These are phyloP conservation scores for Eupithecia insigniata DNA, from an alignment of 2,888 invertebrate species.

Conservation along the genomic window DNA sequence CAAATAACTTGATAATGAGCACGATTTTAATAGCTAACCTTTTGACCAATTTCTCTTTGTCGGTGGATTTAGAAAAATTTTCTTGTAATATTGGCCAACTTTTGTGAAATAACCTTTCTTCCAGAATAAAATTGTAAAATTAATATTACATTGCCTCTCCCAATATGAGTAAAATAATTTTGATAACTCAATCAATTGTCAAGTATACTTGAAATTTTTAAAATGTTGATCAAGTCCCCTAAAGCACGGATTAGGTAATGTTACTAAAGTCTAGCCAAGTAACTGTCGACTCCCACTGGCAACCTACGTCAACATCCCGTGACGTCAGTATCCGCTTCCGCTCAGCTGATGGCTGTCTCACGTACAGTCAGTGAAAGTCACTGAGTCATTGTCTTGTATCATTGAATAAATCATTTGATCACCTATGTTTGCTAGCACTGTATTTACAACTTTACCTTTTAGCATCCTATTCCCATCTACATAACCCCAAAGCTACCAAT, in stretches of 20 bases:
- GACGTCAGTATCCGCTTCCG: conserved; percentile 79
- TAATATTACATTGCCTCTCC: neutral
- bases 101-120: neutral
- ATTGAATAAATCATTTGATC: conserved; percentile 8
- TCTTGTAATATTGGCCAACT: neutral
- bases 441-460: neutral
- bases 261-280: conserved; percentile 1
- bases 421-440: conserved; percentile 2
- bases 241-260: too few relatives aligned
- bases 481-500: neutral
- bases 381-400: conserved; percentile 24
- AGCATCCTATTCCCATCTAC: neutral
- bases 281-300: conserved; percentile 15
- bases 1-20: neutral
- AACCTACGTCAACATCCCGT: conserved; percentile 71
- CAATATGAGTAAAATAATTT: neutral
- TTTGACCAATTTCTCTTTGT: neutral
- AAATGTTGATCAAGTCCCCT: neutral
- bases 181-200: neutral
- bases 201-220: neutral
- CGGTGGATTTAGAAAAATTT: neutral
- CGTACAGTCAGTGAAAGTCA: conserved; percentile 65
- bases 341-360: conserved; percentile 72
- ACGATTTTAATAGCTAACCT: neutral
- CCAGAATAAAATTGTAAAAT: neutral